Evolutionary conservation across 2,797 vertebrate species (phyloP).

Genomic region (Neosilurus hyrtlii): DNA sequence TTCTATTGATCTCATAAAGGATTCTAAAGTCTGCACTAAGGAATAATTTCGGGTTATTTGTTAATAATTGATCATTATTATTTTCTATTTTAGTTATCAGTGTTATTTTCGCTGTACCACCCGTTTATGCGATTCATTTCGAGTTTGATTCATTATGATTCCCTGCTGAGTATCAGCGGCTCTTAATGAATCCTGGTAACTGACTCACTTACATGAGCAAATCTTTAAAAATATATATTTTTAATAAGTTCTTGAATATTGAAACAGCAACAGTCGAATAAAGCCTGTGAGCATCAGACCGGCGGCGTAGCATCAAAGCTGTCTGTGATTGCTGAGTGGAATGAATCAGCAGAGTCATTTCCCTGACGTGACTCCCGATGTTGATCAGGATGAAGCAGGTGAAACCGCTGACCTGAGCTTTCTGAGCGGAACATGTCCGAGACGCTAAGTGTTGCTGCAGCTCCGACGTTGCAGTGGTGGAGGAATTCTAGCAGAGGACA

Average conservation of each 20-base stretch:
- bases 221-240: background rate
- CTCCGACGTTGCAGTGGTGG: background rate
- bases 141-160: background rate
- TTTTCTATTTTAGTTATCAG: background rate
- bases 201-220: background rate
- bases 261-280: background rate
- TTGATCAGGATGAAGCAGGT: background rate
- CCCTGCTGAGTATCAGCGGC: background rate
- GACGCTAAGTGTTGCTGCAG: background rate
- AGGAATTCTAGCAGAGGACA: background rate
- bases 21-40: background rate
- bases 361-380: background rate
- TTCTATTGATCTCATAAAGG: background rate
- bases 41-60: background rate
- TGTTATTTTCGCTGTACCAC: background rate
- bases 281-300: background rate
- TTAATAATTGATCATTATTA: background rate
- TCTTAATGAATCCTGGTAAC: background rate
- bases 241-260: background rate
- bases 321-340: background rate
- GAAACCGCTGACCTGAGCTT: background rate
- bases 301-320: background rate
- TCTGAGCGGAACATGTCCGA: background rate
- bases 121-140: background rate
- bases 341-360: background rate